Base-by-base conservation (phyloP, 2,888 invertebrate species). In the Lasioglossum figueresi region DNA sequence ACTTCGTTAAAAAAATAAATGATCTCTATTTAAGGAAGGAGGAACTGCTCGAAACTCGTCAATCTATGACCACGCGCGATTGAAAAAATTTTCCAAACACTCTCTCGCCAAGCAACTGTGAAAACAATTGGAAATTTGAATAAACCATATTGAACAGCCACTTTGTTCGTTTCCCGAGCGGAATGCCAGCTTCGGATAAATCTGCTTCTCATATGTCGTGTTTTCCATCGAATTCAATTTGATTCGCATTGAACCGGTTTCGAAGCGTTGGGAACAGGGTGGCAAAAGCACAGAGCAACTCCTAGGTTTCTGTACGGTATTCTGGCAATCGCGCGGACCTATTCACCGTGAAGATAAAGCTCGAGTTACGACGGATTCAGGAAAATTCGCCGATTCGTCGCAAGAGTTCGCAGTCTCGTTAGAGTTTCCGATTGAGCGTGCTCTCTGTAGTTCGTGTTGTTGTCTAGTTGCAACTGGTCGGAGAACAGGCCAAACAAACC, bases 391-490 rank as follows among this genome's bases (percentile, higher is more conserved):
- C 19, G 66, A 66, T 34, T 66, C 66, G 66, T 27, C 23, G 78
- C 56, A 31, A 48, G 63, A 34, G 66, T 34, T 66, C 37, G 23
- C 31, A 19, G 40, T 4, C 71, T 79, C 79, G 63, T 79, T 72
- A 81, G 23, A 59, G 31, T 45, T 19, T 37, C 40, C 31, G 45
- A 63, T 45, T 31, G 48, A 31, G 31, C n/a, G 56, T 10, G 27
- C 45, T 81, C 48, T 2, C 12, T 23, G 16, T 63, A 81, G 31
- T 66, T 79, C 63, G 8, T 40, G 27, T 63, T 79, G 66, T 34
- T 63, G 63, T 63, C 16, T 45, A 43, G 56, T 14, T 31, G 10
- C 63, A 37, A 68, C 43, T 40, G 31, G 48, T 6, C 48, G 19
- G n/a, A 34, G 43, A 37, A 37, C 59, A 48, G 45, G 40, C 45